Conservation (phyloP, 2,113 vertebrate genomes). For the Anhinga rufa region DNA sequence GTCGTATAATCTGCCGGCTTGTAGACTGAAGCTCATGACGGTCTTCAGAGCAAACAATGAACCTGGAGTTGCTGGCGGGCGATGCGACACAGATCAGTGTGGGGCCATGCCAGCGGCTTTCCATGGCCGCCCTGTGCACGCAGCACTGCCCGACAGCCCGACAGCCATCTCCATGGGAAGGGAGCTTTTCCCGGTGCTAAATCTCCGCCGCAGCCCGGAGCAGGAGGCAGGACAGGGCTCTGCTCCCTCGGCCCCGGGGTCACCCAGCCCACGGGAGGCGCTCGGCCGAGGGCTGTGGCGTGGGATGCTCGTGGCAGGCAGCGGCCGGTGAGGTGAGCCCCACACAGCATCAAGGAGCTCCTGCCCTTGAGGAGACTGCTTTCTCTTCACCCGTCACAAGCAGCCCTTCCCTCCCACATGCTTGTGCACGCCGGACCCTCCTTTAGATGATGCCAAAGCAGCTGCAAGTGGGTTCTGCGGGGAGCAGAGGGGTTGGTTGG, state of each 20-base stretch:
- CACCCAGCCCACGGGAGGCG: neutral
- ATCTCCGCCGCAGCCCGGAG: neutral
- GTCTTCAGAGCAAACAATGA: neutral
- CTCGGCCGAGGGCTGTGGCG: neutral
- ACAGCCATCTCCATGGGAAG: neutral
- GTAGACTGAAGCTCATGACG: rapidly evolving
- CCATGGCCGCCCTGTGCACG: rapidly evolving
- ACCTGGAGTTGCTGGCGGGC: rapidly evolving
- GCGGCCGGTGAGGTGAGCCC: neutral
- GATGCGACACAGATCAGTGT: rapidly evolving
- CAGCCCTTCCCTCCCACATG: too few species aligned
- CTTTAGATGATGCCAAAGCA: too few species aligned
- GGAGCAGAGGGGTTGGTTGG: neutral
- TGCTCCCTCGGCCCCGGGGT: too few species aligned
- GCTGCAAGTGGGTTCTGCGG: neutral
- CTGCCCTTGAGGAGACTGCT: neutral
- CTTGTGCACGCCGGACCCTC: rapidly evolving
- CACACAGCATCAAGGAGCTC: neutral
- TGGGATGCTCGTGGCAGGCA: neutral
- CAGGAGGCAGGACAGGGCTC: neutral
- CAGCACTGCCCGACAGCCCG: neutral
- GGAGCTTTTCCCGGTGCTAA: too few species aligned
- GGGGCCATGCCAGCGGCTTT: neutral
- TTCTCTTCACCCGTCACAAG: too few species aligned
- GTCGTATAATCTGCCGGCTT: neutral